Conservation (phyloP, 2,113 vertebrate species). For the Dasypus novemcinctus region DNA sequence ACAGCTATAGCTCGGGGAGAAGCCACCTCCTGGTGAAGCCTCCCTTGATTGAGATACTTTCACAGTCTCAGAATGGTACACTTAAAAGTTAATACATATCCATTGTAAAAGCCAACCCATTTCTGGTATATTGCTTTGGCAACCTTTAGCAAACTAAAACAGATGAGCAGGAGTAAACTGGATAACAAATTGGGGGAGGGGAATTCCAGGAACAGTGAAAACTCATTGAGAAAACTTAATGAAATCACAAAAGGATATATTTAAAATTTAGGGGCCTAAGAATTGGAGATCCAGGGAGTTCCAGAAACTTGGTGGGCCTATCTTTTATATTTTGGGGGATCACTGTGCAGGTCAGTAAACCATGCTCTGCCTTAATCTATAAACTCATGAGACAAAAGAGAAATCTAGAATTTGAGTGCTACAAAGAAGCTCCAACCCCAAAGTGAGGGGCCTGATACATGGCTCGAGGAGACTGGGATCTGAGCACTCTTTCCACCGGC, state of each 20-base stretch:
- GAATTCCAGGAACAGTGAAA: background rate
- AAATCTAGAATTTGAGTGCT: background rate
- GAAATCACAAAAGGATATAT: background rate
- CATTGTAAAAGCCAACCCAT: no score
- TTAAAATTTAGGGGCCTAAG: background rate
- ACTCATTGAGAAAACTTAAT: background rate
- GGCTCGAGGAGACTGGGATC: background rate
- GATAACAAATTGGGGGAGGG: background rate
- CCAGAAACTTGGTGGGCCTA: background rate
- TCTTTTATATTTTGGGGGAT: background rate
- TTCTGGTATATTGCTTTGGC: no score
- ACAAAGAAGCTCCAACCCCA: background rate
- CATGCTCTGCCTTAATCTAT: background rate
- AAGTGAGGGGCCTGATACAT: background rate
- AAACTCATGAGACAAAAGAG: background rate
- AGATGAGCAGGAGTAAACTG: background rate
- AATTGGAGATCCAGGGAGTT: background rate
- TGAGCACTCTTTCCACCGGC: background rate
- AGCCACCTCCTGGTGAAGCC: no score
- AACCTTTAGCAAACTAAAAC: no score
- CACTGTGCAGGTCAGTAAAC: background rate
- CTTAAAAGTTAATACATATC: no score
- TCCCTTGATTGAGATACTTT: no score
- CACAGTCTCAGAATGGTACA: no score
- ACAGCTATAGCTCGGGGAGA: no score